phyloP scores from a whole-genome alignment of 2,888 invertebrate genomes.

The Drosophila dives region DNA sequence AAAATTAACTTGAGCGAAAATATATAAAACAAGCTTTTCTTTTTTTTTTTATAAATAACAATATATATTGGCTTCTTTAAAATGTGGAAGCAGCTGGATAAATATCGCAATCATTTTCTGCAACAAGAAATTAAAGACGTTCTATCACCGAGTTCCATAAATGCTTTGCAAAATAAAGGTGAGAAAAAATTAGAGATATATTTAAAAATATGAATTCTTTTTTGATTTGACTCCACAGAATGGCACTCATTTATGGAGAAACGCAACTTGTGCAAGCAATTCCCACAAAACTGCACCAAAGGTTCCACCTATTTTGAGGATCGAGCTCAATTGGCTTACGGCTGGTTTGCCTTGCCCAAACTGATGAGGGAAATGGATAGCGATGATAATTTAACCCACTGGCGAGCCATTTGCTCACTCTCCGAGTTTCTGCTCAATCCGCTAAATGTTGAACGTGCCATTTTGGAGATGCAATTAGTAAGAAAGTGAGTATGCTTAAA shows the following conservation, averaged over 20 bases:
- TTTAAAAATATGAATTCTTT: background rate
- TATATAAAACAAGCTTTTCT: background rate
- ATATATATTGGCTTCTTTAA: constrained; percentile 9
- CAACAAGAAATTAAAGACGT: constrained; percentile 63
- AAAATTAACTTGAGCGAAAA: background rate
- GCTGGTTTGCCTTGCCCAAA: constrained; percentile 75
- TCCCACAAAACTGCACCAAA: constrained; percentile 32
- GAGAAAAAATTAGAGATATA: background rate
- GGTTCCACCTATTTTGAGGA: constrained; percentile 70
- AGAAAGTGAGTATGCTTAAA: constrained; percentile 63
- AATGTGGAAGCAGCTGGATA: constrained; percentile 81
- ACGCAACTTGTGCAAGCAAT: constrained; percentile 43
- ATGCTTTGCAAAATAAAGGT: constrained; percentile 53
- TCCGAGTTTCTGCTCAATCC: constrained; percentile 79
- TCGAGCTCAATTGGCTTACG: constrained; percentile 76
- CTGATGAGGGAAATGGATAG: constrained; percentile 76
- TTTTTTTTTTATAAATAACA: background rate
- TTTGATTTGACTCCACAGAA: constrained; percentile 18
- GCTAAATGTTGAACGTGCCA: constrained; percentile 72
- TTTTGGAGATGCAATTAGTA: constrained; percentile 74
- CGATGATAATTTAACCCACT: constrained; percentile 64
- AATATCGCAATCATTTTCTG: constrained; percentile 76
- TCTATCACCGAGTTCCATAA: constrained; percentile 58
- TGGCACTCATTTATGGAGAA: constrained; percentile 33
- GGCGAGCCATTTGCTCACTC: constrained; percentile 74